These are phyloP conservation scores for Merluccius polli DNA, from an alignment of 2,797 vertebrate genomes.

Conservation along the genomic window DNA sequence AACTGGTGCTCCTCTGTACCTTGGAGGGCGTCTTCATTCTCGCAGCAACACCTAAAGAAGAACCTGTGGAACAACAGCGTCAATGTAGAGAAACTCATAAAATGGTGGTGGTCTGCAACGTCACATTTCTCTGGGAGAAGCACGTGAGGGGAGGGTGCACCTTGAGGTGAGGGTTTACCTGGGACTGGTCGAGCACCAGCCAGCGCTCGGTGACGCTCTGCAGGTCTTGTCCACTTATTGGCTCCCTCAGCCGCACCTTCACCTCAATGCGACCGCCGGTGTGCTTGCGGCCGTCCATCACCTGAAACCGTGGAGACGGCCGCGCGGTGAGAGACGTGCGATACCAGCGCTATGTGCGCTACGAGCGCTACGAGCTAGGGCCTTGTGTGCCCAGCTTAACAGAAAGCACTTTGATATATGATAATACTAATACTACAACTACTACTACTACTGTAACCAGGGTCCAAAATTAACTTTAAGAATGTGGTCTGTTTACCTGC, in stretches of 20 bases:
- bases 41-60: slow-evolving; percentile 45
- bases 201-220: slow-evolving; percentile 87
- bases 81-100: background rate
- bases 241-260: slow-evolving; percentile 89
- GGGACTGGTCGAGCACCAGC: slow-evolving; percentile 82
- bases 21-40: slow-evolving; percentile 8
- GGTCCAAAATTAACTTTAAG: too few species aligned
- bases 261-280: slow-evolving; percentile 93
- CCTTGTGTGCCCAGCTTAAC: too few species aligned
- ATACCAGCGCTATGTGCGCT: too few species aligned
- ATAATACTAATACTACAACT: too few species aligned
- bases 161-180: slow-evolving; percentile 30
- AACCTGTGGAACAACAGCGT: slow-evolving; percentile 37
- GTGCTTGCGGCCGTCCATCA: slow-evolving; percentile 90
- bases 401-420: too few species aligned
- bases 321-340: background rate
- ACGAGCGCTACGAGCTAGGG: too few species aligned
- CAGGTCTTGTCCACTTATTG: slow-evolving; percentile 86
- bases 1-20: slow-evolving; percentile 8
- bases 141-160: background rate
- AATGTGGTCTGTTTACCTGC: too few species aligned
- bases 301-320: slow-evolving; percentile 62
- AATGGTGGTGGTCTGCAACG: background rate
- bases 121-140: background rate
- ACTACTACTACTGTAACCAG: too few species aligned